These are phyloP conservation scores for Bedellia somnulentella DNA, from an alignment of 2,888 invertebrate species.

Conservation along the genomic window DNA sequence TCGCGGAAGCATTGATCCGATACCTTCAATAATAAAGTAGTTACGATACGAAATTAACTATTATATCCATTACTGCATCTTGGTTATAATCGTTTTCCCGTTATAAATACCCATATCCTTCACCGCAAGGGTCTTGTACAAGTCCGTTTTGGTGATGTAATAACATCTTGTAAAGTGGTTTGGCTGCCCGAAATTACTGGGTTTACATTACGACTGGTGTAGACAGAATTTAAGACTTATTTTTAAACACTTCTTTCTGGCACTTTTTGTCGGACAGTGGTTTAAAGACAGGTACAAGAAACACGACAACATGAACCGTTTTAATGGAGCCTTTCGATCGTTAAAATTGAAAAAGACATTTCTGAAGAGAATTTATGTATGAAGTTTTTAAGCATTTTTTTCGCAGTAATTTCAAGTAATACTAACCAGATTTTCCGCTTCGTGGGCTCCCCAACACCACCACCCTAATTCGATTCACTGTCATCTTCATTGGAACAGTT, in stretches of 20 bases:
- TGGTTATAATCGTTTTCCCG: neutral
- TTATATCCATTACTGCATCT: too few species aligned
- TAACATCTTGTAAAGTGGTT: conserved; percentile 3
- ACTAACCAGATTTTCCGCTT: conserved; percentile 79
- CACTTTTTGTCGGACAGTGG: neutral
- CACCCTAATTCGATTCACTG: conserved; percentile 77
- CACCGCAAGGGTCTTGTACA: conserved; percentile 12
- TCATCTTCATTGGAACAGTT: conserved; percentile 65
- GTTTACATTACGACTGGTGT: conserved; percentile 4
- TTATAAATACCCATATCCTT: conserved; percentile 2
- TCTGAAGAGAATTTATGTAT: too few species aligned
- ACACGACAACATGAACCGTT: too few species aligned
- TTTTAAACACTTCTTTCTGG: neutral
- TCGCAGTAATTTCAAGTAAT: too few species aligned
- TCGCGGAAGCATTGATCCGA: too few species aligned
- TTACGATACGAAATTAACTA: too few species aligned
- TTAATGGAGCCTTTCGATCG: conserved; percentile 5
- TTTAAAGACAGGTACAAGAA: too few species aligned
- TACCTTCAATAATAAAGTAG: too few species aligned
- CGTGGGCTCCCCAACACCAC: conserved; percentile 77
- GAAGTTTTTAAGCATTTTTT: too few species aligned
- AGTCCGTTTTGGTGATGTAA: conserved; percentile 4
- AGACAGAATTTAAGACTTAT: neutral
- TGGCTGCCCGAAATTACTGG: conserved; percentile 7
- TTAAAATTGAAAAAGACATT: too few species aligned